Percentiles rank a stretch among this genome's conserved stretches.
These are phyloP conservation scores for Caracal caracal DNA, from an alignment of 2,113 vertebrate genomes.

Conservation along the genomic window DNA sequence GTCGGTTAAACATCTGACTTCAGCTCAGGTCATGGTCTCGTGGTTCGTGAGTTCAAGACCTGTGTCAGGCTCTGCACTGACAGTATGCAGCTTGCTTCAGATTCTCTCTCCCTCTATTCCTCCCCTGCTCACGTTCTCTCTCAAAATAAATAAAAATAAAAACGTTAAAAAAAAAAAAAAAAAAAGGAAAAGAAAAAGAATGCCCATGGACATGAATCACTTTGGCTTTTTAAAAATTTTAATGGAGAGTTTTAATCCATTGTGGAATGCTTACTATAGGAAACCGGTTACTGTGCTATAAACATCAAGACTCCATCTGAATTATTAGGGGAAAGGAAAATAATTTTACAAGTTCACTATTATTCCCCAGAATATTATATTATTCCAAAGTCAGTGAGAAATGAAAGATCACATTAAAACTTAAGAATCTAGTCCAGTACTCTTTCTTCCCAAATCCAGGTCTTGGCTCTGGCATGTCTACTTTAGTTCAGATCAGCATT, in stretches of 20 bases:
- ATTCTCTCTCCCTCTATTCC: no score
- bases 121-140: no score
- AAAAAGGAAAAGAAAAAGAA: background rate
- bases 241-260: constrained; percentile 36
- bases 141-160: no score
- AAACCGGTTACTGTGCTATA: background rate
- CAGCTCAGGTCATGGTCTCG: no score
- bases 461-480: background rate
- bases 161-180: background rate
- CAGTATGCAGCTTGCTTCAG: no score
- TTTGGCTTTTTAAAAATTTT: constrained; percentile 33
- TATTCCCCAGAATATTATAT: constrained; percentile 26
- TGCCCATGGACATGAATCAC: background rate
- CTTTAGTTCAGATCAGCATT: constrained; percentile 2
- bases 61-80: no score
- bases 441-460: background rate
- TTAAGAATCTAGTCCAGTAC: constrained; percentile 17
- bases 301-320: background rate
- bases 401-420: background rate
- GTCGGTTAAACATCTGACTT: no score
- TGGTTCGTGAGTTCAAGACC: no score
- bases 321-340: constrained; percentile 43
- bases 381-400: constrained; percentile 34
- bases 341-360: constrained; percentile 9
- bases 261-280: background rate